A percentile compares a stretch with the other conserved stretches of the same genome.
Conservation (phyloP, 2,797 vertebrate species). For the Melanotaenia nigrans region DNA sequence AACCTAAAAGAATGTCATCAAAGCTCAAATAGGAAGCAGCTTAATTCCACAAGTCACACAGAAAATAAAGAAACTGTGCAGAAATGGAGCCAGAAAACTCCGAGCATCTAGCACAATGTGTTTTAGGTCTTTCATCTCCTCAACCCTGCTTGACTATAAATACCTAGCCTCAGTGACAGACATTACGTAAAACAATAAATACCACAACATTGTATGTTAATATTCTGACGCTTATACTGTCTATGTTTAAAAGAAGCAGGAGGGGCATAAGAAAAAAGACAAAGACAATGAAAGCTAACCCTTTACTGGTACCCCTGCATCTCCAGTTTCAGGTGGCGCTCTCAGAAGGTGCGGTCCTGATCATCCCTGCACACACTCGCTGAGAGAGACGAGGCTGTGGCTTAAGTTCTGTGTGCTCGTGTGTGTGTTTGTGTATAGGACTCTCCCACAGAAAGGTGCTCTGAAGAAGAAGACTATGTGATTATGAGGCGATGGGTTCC, state of each 20-base stretch:
- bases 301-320: slow-evolving; percentile 79
- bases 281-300: slow-evolving; percentile 77
- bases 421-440: slow-evolving; percentile 34
- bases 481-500: slow-evolving; percentile 4
- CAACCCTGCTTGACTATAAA: slow-evolving; percentile 74
- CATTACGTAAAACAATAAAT: slow-evolving; percentile 77
- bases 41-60: slow-evolving; percentile 73
- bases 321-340: slow-evolving; percentile 82
- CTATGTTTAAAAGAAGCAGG: slow-evolving; percentile 71
- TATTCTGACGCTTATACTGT: slow-evolving; percentile 72
- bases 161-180: slow-evolving; percentile 65
- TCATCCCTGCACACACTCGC: slow-evolving; percentile 71
- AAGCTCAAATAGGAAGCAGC: slow-evolving; percentile 48
- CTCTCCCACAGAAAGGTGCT: slow-evolving; percentile 34
- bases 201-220: slow-evolving; percentile 76
- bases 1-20: slow-evolving; percentile 36
- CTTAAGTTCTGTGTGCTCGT: slow-evolving; percentile 35
- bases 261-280: slow-evolving; percentile 63
- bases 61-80: slow-evolving; percentile 57
- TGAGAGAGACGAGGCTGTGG: slow-evolving; percentile 51
- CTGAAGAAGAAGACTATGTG: slow-evolving; percentile 9
- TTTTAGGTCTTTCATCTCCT: slow-evolving; percentile 81
- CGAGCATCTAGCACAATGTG: slow-evolving; percentile 58
- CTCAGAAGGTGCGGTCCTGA: slow-evolving; percentile 75
- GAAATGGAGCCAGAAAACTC: slow-evolving; percentile 46